Evolutionary conservation across 2,797 vertebrate genomes (phyloP).

Genomic region (Brachyrhaphis roseni): DNA sequence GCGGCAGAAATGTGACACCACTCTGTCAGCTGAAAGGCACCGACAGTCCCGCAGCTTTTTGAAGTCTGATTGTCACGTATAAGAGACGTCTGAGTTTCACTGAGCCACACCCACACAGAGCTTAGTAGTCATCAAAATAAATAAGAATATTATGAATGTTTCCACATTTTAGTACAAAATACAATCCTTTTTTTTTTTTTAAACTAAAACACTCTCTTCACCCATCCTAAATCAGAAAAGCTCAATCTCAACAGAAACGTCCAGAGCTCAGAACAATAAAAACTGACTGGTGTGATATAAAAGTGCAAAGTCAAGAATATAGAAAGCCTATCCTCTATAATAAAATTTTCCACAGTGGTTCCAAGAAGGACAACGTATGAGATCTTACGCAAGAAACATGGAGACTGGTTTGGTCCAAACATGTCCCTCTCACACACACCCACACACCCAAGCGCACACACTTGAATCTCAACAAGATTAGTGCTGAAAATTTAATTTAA

Average conservation of each 20-base stretch:
- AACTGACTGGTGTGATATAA: slow-evolving; percentile 41
- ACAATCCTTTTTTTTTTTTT: neutral
- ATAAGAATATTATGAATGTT: slow-evolving; percentile 7
- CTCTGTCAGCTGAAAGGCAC: slow-evolving; percentile 44
- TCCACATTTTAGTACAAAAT: slow-evolving; percentile 27
- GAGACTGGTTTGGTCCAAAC: slow-evolving; percentile 32
- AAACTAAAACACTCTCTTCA: neutral
- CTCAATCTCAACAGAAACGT: slow-evolving; percentile 21
- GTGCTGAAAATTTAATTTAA: slow-evolving; percentile 73
- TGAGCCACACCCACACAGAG: neutral
- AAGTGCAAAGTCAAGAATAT: slow-evolving; percentile 37
- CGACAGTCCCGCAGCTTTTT: slow-evolving; percentile 40
- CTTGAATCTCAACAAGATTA: slow-evolving; percentile 71
- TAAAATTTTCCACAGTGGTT: slow-evolving; percentile 38
- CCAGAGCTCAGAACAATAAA: slow-evolving; percentile 30
- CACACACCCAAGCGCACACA: slow-evolving; percentile 14
- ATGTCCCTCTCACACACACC: neutral
- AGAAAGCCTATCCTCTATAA: slow-evolving; percentile 47
- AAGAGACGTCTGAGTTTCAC: slow-evolving; percentile 7
- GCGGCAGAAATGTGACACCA: slow-evolving; percentile 57
- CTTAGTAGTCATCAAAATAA: slow-evolving; percentile 23
- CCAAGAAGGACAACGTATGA: slow-evolving; percentile 34
- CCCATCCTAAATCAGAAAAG: slow-evolving; percentile 32
- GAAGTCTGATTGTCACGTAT: slow-evolving; percentile 48
- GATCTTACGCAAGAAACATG: slow-evolving; percentile 33